Conservation (phyloP, 2,888 invertebrate genomes). For the Tetranychus truncatus region DNA sequence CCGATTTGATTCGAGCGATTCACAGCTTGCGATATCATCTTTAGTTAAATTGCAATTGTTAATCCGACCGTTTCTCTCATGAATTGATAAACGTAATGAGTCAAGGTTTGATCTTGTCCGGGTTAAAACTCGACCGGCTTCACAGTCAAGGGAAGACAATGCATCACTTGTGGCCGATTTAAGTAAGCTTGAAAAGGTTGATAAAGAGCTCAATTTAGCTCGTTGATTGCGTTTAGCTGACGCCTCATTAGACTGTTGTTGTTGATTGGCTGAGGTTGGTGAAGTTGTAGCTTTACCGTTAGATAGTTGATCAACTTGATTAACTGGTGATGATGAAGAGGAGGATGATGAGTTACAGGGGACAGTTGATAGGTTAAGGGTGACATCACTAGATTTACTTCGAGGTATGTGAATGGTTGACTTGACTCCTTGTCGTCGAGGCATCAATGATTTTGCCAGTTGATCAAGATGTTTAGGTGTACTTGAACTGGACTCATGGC, state of each 20-base stretch:
- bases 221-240: conserved; percentile 5
- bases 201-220: background rate
- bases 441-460: background rate
- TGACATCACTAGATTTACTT: conserved; percentile 11
- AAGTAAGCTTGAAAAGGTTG: background rate
- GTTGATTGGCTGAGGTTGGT: background rate
- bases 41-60: background rate
- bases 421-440: background rate
- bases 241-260: background rate
- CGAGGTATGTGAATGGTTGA: background rate
- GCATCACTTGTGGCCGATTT: conserved; percentile 8
- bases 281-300: background rate
- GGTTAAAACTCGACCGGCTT: background rate
- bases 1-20: too few species aligned
- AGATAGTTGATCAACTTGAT: background rate
- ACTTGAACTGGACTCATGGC: background rate
- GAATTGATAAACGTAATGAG: background rate
- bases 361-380: background rate
- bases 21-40: too few species aligned
- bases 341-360: background rate
- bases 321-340: background rate
- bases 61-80: background rate
- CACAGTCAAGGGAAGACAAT: background rate
- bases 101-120: background rate
- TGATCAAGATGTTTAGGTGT: background rate